Conservation (phyloP, 37 sponge, comb jelly and placozoan species). For the Cladorhizidae sp. region DNA sequence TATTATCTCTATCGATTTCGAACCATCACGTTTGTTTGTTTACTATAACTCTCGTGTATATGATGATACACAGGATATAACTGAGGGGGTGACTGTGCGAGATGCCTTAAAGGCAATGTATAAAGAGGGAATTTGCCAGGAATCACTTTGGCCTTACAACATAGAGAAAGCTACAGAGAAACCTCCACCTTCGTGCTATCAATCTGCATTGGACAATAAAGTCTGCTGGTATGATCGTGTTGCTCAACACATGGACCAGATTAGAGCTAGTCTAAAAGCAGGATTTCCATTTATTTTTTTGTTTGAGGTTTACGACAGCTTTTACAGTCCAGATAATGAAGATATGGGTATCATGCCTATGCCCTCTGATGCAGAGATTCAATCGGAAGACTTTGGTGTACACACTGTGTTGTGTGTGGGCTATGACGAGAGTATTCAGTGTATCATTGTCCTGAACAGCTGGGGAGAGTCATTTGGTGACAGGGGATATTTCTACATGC, state of each 20-base stretch:
- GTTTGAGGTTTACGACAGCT: slow-evolving; percentile 2
- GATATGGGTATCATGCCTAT: neutral
- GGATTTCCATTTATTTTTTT: neutral
- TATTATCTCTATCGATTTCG: neutral
- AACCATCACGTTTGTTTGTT: slow-evolving; percentile 25
- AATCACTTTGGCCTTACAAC: slow-evolving; percentile 4
- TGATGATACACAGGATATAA: neutral
- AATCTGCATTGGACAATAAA: neutral
- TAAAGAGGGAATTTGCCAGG: slow-evolving; percentile 3
- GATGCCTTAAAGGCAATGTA: slow-evolving; percentile 18
- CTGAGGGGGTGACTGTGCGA: slow-evolving; percentile 7
- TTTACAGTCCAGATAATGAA: neutral
- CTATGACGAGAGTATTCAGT: no score
- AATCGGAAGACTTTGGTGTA: no score
- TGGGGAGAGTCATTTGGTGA: no score
- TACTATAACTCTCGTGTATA: slow-evolving; percentile 17
- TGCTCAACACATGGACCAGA: neutral
- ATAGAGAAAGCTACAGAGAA: neutral
- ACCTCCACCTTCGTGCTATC: slow-evolving; percentile 1
- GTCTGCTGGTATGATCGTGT: slow-evolving; percentile 8
- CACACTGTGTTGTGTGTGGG: no score
- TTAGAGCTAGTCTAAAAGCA: neutral
- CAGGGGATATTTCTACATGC: no score
- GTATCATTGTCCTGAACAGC: no score
- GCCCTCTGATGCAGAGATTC: neutral